A percentile compares a stretch with the other conserved stretches of the same genome.
Evolutionary conservation across 2,888 invertebrate species (phyloP).

Genomic region (Pollenia amentaria): DNA sequence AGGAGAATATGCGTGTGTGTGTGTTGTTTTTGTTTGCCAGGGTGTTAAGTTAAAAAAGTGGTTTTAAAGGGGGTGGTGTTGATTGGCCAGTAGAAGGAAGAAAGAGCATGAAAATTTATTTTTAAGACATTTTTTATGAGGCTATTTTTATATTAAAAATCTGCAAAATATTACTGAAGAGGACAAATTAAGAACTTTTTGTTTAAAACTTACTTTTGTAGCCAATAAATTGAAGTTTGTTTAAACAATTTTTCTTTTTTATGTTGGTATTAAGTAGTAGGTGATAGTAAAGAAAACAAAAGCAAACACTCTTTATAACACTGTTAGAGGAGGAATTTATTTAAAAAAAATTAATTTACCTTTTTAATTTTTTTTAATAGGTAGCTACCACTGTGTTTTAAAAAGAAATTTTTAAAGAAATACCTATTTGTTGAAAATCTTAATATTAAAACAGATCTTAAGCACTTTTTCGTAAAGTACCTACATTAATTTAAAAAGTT

Average conservation of each 20-base stretch:
- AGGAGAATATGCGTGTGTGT: neutral
- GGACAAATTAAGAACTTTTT: constrained; percentile 39
- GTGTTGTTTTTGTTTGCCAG: neutral
- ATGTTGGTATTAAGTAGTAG: too few species aligned
- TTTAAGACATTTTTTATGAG: too few species aligned
- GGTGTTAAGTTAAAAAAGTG: neutral
- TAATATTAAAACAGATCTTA: constrained; percentile 34
- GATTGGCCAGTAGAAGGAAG: constrained; percentile 13
- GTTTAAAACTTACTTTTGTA: constrained; percentile 47
- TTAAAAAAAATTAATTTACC: constrained; percentile 11
- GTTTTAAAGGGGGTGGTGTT: neutral
- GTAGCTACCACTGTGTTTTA: constrained; percentile 19
- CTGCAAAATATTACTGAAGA: neutral
- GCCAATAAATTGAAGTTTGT: neutral
- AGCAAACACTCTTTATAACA: constrained; percentile 1
- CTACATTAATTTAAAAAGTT: too few species aligned
- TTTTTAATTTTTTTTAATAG: constrained; percentile 17
- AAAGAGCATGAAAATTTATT: neutral
- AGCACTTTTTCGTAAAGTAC: neutral
- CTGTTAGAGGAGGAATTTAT: constrained; percentile 12
- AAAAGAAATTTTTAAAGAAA: constrained; percentile 37
- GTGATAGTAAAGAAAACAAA: too few species aligned
- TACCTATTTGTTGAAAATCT: neutral
- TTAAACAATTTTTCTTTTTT: constrained; percentile 3
- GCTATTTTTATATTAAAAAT: constrained; percentile 5